A percentile compares a stretch with the other conserved stretches of the same genome.
Conservation (phyloP, 2,113 vertebrate genomes). For the Lamprotornis superbus region DNA sequence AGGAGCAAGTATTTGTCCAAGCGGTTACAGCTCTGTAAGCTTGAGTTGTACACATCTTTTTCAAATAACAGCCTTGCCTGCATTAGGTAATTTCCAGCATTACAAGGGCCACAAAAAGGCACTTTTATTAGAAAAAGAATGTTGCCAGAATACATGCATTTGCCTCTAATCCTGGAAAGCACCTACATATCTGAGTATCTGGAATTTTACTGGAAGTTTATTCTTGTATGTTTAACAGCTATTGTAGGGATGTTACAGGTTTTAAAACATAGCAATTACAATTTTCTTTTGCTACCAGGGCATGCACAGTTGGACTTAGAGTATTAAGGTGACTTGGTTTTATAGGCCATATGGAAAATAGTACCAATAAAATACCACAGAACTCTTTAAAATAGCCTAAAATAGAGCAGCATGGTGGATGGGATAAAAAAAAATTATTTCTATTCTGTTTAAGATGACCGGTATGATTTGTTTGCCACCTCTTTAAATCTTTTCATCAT, state of each 20-base stretch:
- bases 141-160: neutral
- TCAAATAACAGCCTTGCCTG: neutral
- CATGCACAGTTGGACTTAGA: constrained; percentile 1
- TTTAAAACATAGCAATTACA: neutral
- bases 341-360: constrained; percentile 31
- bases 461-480: neutral
- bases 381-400: constrained; percentile 20
- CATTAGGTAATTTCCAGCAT: neutral
- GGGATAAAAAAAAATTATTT: neutral
- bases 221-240: neutral
- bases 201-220: neutral
- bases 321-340: constrained; percentile 43
- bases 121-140: neutral
- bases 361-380: constrained; percentile 8
- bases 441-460: neutral
- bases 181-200: neutral
- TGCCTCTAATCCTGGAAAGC: neutral
- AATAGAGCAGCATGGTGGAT: neutral
- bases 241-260: neutral
- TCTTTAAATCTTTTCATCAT: neutral
- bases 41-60: neutral
- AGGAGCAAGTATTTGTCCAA: neutral
- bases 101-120: neutral
- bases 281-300: constrained; percentile 5
- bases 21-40: neutral